These are phyloP conservation scores for Brachirus orientalis DNA, from an alignment of 2,113 vertebrate genomes.

Conservation along the genomic window DNA sequence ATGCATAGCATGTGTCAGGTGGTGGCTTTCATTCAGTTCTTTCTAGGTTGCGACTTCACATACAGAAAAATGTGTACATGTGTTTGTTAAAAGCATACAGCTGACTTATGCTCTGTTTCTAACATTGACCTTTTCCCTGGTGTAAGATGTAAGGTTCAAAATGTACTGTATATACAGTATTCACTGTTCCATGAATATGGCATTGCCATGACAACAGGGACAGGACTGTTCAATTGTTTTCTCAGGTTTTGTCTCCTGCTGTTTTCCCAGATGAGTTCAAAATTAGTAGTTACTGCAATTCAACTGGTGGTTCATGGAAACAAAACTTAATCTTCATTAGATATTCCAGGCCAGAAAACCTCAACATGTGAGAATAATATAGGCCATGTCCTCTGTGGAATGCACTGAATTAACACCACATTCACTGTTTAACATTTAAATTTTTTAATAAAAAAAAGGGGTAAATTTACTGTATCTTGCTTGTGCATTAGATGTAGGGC, in stretches of 20 bases:
- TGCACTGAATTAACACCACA: not conserved
- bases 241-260: constrained; percentile 1
- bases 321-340: constrained; percentile 20
- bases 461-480: too few species aligned
- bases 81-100: constrained; percentile 16
- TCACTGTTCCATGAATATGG: constrained; percentile 25
- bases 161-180: not conserved
- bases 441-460: too few species aligned
- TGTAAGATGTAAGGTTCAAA: constrained; percentile 14
- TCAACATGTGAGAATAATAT: not conserved
- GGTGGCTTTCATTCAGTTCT: constrained; percentile 5
- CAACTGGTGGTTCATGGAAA: not conserved
- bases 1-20: constrained; percentile 1
- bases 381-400: not conserved
- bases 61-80: constrained; percentile 20
- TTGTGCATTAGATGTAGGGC: too few species aligned
- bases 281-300: not conserved
- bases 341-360: constrained; percentile 16
- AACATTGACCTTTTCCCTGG: constrained; percentile 29
- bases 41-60: constrained; percentile 14
- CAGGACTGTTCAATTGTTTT: constrained; percentile 1
- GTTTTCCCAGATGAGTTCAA: constrained; percentile 15
- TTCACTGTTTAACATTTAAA: not conserved
- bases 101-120: constrained; percentile 37
- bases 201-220: constrained; percentile 63